Percentiles rank a stretch among this genome's conserved stretches.
Evolutionary conservation across 2,888 invertebrate genomes (phyloP).

Genomic region (Thecophora atra): DNA sequence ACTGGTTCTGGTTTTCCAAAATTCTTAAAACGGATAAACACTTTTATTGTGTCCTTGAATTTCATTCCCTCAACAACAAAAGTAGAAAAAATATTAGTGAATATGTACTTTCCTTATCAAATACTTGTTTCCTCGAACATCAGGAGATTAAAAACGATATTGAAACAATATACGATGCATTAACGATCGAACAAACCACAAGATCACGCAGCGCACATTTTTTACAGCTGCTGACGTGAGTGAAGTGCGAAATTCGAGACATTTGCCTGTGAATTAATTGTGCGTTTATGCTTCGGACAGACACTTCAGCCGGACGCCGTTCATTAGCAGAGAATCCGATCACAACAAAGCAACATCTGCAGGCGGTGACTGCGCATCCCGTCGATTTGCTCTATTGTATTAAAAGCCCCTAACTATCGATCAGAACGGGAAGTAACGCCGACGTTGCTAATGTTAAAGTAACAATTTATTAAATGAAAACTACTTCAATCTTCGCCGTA

Average conservation of each 20-base stretch:
- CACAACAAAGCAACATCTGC: background rate
- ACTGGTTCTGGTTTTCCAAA: too few relatives aligned
- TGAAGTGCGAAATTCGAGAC: constrained; percentile 25
- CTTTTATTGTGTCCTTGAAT: too few relatives aligned
- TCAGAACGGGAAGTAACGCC: constrained; percentile 18
- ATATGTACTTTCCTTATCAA: too few relatives aligned
- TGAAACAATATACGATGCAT: too few relatives aligned
- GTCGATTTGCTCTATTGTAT: background rate
- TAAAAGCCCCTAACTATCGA: background rate
- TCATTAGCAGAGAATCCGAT: constrained; percentile 21
- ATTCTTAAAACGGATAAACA: too few relatives aligned
- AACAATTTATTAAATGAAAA: constrained; percentile 7
- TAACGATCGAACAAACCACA: too few relatives aligned
- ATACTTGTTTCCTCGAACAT: background rate
- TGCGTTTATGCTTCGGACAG: constrained; percentile 28
- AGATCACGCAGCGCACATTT: constrained; percentile 1
- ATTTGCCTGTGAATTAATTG: constrained; percentile 26
- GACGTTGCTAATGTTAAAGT: constrained; percentile 20
- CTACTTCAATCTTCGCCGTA: too few relatives aligned
- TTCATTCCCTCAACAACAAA: too few relatives aligned
- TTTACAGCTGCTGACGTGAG: constrained; percentile 25
- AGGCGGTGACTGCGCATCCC: too few relatives aligned
- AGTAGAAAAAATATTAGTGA: too few relatives aligned
- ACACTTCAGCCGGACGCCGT: constrained; percentile 25
- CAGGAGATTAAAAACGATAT: constrained; percentile 5